Percentiles rank a stretch among this genome's conserved stretches.
phyloP scores from a whole-genome alignment of 2,113 vertebrate genomes.

The Chionomys nivalis region DNA sequence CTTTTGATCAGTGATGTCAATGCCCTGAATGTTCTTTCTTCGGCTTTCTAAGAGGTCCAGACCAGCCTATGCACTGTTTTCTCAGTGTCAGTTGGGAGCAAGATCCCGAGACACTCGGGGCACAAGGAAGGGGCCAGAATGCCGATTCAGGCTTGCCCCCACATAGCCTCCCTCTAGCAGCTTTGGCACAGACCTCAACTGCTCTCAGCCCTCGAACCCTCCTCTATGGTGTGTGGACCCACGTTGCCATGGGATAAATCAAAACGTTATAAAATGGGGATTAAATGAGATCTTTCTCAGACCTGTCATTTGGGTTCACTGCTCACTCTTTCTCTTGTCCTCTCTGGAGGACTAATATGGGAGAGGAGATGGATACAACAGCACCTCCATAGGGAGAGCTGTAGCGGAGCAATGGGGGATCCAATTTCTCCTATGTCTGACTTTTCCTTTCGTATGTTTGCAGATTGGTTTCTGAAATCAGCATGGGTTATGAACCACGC shows the following conservation, averaged over 20 bases:
- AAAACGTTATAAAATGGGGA: slow-evolving; percentile 72
- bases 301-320: slow-evolving; percentile 59
- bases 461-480: slow-evolving; percentile 55
- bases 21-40: background rate
- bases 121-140: rapidly evolving
- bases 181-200: slow-evolving; percentile 77
- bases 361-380: slow-evolving; percentile 18
- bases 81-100: background rate
- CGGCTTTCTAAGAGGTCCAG: background rate
- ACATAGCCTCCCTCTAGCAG: background rate
- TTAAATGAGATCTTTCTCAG: slow-evolving; percentile 73
- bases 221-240: slow-evolving; percentile 58
- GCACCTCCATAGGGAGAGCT: background rate
- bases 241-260: slow-evolving; percentile 78
- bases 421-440: background rate
- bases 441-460: slow-evolving; percentile 58
- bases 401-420: background rate
- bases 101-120: background rate
- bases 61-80: background rate
- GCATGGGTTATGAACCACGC: background rate
- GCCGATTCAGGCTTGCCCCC: background rate
- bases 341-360: background rate
- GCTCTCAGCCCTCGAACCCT: slow-evolving; percentile 24
- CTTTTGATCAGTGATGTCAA: background rate
- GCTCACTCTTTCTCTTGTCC: slow-evolving; percentile 44